Conservation (phyloP, 1,140 invertebrate species). For the Rhyacophila brunnea region DNA sequence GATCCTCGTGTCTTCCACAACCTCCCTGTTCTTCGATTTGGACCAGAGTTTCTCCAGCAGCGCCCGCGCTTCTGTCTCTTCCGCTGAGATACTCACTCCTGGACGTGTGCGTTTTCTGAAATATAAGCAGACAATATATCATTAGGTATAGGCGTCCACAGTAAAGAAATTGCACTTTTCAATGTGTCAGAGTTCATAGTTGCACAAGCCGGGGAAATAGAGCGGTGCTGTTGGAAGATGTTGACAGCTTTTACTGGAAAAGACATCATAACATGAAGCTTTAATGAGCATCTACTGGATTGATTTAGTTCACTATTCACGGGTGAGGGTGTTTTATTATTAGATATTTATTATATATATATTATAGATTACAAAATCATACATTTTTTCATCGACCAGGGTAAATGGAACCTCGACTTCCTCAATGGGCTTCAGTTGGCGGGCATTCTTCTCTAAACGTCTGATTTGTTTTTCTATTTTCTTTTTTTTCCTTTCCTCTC, state of each 20-base stretch:
- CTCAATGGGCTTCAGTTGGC: slow-evolving; percentile 78
- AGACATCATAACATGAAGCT: too few species aligned
- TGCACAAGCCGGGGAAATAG: too few species aligned
- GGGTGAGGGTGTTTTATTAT: too few species aligned
- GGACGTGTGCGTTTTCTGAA: slow-evolving; percentile 57
- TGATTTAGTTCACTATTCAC: too few species aligned
- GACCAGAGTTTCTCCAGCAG: slow-evolving; percentile 72
- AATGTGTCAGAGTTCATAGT: too few species aligned
- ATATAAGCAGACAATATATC: slow-evolving; percentile 29
- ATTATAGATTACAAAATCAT: too few species aligned
- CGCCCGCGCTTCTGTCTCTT: slow-evolving; percentile 56
- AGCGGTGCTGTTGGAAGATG: too few species aligned
- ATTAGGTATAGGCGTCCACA: too few species aligned
- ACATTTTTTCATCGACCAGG: slow-evolving; percentile 67
- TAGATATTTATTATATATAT: too few species aligned
- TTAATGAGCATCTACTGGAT: too few species aligned
- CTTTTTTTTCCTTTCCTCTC: slow-evolving; percentile 76
- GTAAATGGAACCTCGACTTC: slow-evolving; percentile 72
- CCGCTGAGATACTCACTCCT: slow-evolving; percentile 42
- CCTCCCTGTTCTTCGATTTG: slow-evolving; percentile 63
- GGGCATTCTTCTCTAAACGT: slow-evolving; percentile 70
- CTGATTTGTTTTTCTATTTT: slow-evolving; percentile 83
- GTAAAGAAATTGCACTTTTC: too few species aligned
- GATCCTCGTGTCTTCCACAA: slow-evolving; percentile 61
- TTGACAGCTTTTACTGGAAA: too few species aligned